Conservation (phyloP, 2,888 invertebrate species). For the Acrobasis consociella region DNA sequence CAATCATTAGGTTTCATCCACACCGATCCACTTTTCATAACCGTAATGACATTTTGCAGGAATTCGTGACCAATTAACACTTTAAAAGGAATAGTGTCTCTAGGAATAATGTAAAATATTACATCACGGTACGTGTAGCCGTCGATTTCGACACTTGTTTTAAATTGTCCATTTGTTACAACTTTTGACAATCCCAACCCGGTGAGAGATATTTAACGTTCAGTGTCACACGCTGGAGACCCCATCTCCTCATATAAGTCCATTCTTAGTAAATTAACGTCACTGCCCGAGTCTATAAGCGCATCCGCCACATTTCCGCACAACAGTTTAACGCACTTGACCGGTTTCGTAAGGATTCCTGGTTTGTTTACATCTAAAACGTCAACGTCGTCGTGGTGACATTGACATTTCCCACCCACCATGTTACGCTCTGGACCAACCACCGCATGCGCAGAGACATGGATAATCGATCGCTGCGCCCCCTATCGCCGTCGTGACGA, state of each 20-base stretch:
- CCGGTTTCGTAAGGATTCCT: no score
- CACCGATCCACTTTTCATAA: neutral
- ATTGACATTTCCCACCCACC: neutral
- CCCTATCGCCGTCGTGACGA: neutral
- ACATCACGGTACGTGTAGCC: neutral
- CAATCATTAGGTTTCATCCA: neutral
- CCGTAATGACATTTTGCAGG: neutral
- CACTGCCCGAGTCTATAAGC: constrained; percentile 9
- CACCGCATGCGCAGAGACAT: neutral
- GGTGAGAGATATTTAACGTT: neutral
- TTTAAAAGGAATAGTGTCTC: constrained; percentile 7
- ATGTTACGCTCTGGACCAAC: neutral
- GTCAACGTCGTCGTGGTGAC: neutral
- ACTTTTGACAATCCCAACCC: neutral
- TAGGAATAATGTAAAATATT: constrained; percentile 1
- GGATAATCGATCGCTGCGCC: neutral
- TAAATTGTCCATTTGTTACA: neutral
- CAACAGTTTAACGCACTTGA: neutral
- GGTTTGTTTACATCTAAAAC: no score
- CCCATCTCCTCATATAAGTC: neutral
- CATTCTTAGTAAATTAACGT: neutral
- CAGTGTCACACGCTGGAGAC: neutral
- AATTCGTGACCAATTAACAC: constrained; percentile 8
- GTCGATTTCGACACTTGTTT: neutral
- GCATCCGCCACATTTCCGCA: neutral